Evolutionary conservation across 2,888 invertebrate species (phyloP), one percentile per base, ranked within the genome.

Genomic region (Pyrgus malvae): DNA sequence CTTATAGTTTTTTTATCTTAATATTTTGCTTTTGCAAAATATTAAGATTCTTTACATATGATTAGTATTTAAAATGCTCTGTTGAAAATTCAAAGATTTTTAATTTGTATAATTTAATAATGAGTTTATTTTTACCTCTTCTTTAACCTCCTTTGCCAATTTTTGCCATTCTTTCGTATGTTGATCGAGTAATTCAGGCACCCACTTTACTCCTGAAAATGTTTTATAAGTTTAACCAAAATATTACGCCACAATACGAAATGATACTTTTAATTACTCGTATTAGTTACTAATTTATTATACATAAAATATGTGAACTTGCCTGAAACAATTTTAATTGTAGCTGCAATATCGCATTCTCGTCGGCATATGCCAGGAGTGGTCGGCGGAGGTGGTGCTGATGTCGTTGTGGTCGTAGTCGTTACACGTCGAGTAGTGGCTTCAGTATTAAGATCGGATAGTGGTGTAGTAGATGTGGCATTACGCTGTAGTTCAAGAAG

Each of bases 141-240:
- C 92, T 82, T 95, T 94, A 29, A 97, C 93, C 72, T 95, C 95
- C 66, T 94, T 92, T 0, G 97, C 96, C 27, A 97, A 87, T 59
- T 93, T 92, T 76, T 96, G 95, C 95, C 96, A 97, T 80, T 97
- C 97, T 55, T 93, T 91, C 0, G 97, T 97, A 73, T 97, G 96
- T 66, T 96, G 94, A 80, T 97, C 96, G 42, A 96, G 85, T 27
- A 97, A 85, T 77, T 97, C 97, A 0, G 97, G 97, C 38, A 95
- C 93, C 97, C 97, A 97, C 70, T 93, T 92, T 0, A 94, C 94
- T 25, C 94, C 91, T 91, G 66, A 23, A 49, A 42, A 17, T 41
- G 2, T 25, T 8, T 17, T 17, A 29, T 16, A 27, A 27, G 7
- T 7, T 27, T 27, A 7, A 4, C 9, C 27, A 27, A 23, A 23